Percentiles rank a stretch among this genome's conserved stretches.
These are phyloP conservation scores for Elegia similella DNA, from an alignment of 2,888 invertebrate genomes.

Conservation along the genomic window DNA sequence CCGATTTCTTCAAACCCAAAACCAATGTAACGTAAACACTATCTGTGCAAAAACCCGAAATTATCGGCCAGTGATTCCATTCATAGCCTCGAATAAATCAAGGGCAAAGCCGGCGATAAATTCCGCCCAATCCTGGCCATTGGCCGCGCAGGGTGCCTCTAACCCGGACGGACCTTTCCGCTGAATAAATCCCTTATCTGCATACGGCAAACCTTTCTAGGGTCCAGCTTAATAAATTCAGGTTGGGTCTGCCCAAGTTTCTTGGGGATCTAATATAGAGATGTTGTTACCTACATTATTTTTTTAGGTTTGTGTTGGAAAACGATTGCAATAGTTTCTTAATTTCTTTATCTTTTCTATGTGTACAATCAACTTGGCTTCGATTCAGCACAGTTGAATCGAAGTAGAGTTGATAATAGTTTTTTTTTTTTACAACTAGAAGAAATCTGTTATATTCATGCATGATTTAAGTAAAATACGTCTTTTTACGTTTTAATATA, in stretches of 20 bases:
- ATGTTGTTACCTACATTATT: slow-evolving; percentile 38
- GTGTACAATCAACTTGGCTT: too few species aligned
- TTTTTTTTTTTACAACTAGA: too few species aligned
- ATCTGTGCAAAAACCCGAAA: slow-evolving; percentile 42
- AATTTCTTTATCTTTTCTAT: too few species aligned
- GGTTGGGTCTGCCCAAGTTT: slow-evolving; percentile 77
- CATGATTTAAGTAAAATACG: too few species aligned
- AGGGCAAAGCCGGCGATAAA: slow-evolving; percentile 76
- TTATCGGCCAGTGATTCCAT: slow-evolving; percentile 66
- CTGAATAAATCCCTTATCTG: slow-evolving; percentile 83
- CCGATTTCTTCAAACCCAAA: slow-evolving; percentile 13
- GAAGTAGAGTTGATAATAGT: too few species aligned
- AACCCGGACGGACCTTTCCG: slow-evolving; percentile 80
- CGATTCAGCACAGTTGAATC: too few species aligned
- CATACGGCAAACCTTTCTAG: slow-evolving; percentile 82
- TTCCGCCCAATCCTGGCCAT: slow-evolving; percentile 79
- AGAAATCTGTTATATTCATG: too few species aligned
- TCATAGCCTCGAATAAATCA: slow-evolving; percentile 73
- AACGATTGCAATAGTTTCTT: too few species aligned
- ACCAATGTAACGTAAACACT: slow-evolving; percentile 34
- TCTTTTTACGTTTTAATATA: too few species aligned
- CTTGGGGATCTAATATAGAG: slow-evolving; percentile 49
- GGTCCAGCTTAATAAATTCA: slow-evolving; percentile 82
- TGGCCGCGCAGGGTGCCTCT: slow-evolving; percentile 74
- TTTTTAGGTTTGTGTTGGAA: too few species aligned